phyloP scores from a whole-genome alignment of 1,140 invertebrate genomes.

The Adelges cooleyi region DNA sequence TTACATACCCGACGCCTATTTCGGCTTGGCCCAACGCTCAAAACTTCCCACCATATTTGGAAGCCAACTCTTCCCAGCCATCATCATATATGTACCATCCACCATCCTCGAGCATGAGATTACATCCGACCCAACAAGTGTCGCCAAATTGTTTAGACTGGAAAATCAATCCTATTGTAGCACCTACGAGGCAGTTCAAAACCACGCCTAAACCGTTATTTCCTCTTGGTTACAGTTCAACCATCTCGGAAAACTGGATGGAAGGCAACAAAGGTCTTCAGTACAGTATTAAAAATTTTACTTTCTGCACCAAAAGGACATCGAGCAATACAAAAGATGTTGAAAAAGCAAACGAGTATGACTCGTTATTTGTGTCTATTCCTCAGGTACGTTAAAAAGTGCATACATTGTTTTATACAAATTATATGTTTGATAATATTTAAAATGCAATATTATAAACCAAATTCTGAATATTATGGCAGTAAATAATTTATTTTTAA shows the following conservation, averaged over 20 bases:
- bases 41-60: not conserved
- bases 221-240: not conserved
- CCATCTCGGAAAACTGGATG: constrained; percentile 20
- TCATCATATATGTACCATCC: not conserved
- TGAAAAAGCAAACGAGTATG: not conserved
- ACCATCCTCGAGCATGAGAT: not conserved
- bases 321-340: not conserved
- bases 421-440: too few relatives aligned
- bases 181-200: not conserved
- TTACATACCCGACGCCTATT: not conserved
- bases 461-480: too few relatives aligned
- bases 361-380: constrained; percentile 8
- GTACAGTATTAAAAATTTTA: constrained; percentile 24
- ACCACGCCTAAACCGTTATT: constrained; percentile 4
- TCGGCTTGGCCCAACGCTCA: not conserved
- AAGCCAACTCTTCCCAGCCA: not conserved
- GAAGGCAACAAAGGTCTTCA: constrained; percentile 2
- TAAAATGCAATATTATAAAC: too few relatives aligned
- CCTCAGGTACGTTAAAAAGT: constrained; percentile 8
- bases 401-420: too few relatives aligned
- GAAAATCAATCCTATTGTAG: not conserved
- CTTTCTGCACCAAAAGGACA: not conserved
- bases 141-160: constrained; percentile 9
- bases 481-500: too few relatives aligned
- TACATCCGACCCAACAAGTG: not conserved